These are phyloP conservation scores for Drosophila peninsularis DNA, from an alignment of 2,888 invertebrate genomes.

Conservation along the genomic window DNA sequence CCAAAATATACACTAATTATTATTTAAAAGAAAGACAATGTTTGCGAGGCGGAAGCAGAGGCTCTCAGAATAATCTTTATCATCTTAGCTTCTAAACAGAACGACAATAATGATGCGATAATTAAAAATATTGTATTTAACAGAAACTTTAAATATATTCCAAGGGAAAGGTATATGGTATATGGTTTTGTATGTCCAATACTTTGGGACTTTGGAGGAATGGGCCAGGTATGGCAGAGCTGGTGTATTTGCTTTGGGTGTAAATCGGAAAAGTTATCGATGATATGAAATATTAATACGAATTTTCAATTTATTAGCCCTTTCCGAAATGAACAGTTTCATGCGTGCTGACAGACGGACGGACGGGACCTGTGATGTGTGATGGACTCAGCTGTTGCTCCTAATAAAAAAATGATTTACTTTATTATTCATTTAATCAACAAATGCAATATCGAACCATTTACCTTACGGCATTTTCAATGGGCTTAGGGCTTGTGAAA, in stretches of 20 bases:
- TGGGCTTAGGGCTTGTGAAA: background rate
- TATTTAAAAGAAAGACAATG: background rate
- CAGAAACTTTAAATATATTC: no score
- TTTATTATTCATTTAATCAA: background rate
- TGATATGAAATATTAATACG: background rate
- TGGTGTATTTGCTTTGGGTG: background rate
- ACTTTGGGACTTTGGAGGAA: background rate
- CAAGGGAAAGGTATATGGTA: background rate
- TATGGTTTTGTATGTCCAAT: background rate
- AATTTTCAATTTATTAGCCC: no score
- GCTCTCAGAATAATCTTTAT: background rate
- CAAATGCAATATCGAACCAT: background rate
- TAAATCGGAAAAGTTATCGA: background rate
- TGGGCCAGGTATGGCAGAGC: background rate
- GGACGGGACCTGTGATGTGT: no score
- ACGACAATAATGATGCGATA: background rate
- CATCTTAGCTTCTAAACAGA: background rate
- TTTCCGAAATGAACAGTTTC: background rate
- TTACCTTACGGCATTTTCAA: slow-evolving; percentile 1
- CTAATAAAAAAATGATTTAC: background rate
- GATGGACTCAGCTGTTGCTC: background rate
- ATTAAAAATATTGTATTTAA: no score
- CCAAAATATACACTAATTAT: background rate
- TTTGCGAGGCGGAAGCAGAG: background rate
- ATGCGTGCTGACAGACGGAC: background rate